These are phyloP conservation scores for Pangasius djambal DNA, from an alignment of 2,797 vertebrate species.

Conservation along the genomic window DNA sequence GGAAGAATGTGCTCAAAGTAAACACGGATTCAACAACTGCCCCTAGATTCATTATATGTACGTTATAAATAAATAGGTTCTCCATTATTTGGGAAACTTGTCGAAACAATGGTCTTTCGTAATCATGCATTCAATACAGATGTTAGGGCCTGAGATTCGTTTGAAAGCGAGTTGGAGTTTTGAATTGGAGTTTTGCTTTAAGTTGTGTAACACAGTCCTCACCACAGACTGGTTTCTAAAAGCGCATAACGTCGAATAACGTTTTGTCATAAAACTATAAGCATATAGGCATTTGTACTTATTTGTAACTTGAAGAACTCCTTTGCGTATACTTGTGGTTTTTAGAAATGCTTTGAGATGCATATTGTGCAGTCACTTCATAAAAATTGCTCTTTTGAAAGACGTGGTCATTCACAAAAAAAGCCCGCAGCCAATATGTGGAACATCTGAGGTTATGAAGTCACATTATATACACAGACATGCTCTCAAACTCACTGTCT, in stretches of 20 bases:
- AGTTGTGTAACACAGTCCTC: neutral
- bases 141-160: neutral
- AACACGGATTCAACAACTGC: neutral
- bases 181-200: neutral
- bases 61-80: neutral
- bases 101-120: neutral
- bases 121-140: neutral
- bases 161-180: neutral
- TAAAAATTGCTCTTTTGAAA: conserved; percentile 10
- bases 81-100: neutral
- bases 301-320: neutral
- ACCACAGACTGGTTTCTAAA: neutral
- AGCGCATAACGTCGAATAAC: neutral
- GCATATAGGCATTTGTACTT: neutral
- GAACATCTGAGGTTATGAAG: conserved; percentile 12
- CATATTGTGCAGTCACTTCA: neutral
- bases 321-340: neutral
- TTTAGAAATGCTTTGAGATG: conserved; percentile 11
- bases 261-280: neutral
- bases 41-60: neutral
- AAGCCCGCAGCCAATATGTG: conserved; percentile 25
- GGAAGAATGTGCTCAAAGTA: neutral
- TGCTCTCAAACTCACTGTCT: neutral
- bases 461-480: conserved; percentile 12
- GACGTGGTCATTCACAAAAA: conserved; percentile 28